These are phyloP conservation scores for Pomacea maculata DNA, from an alignment of 1,140 invertebrate species.

Conservation along the genomic window DNA sequence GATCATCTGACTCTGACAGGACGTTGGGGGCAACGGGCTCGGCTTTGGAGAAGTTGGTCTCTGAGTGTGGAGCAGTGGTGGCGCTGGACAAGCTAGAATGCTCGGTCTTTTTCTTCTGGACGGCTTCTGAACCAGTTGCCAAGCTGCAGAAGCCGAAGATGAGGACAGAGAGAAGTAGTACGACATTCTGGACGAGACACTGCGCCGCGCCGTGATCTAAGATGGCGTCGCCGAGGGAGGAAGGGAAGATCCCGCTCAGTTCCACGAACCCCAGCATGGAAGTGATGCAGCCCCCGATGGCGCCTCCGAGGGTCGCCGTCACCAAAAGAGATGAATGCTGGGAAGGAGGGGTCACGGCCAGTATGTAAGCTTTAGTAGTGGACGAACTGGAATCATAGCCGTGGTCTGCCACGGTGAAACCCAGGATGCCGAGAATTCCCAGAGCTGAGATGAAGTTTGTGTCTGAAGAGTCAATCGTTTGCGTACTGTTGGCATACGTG, in stretches of 20 bases:
- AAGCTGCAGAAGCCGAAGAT: neutral
- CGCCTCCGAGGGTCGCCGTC: constrained; percentile 9
- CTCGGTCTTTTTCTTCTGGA: no score
- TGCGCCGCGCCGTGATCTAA: constrained; percentile 14
- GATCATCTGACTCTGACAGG: no score
- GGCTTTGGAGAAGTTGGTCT: no score
- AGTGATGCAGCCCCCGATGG: constrained; percentile 14
- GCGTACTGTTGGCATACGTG: no score
- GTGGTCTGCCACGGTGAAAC: constrained; percentile 1
- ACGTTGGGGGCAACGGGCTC: no score
- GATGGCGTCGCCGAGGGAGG: neutral
- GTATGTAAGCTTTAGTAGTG: constrained; percentile 16
- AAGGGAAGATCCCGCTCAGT: neutral
- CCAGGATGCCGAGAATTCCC: constrained; percentile 15
- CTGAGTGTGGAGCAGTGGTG: no score
- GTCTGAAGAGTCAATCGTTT: no score
- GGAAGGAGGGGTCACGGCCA: constrained; percentile 11
- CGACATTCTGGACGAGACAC: constrained; percentile 2
- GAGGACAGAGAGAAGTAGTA: neutral
- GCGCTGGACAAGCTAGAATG: no score
- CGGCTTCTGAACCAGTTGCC: constrained; percentile 1
- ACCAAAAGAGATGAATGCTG: constrained; percentile 12
- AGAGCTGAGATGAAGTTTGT: neutral
- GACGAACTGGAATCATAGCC: constrained; percentile 16
- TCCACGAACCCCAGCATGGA: constrained; percentile 17